Conservation (phyloP, 2,888 invertebrate genomes). For the Dromius quadrimaculatus region DNA sequence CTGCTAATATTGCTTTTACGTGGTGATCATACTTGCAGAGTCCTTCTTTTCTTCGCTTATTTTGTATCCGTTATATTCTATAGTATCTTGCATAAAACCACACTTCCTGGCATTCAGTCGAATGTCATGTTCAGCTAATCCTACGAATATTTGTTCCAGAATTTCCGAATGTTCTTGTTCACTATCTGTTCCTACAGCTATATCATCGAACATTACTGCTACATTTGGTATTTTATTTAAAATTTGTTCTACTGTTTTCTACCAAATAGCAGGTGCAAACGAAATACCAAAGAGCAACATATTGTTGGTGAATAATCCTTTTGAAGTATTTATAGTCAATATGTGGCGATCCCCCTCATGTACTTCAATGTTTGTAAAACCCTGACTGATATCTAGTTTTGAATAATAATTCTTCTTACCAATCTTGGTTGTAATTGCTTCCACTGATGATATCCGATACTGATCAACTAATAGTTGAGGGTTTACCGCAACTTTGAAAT, state of each 20-base stretch:
- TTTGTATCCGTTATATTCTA: neutral
- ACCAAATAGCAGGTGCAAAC: neutral
- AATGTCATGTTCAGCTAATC: neutral
- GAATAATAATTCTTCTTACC: neutral
- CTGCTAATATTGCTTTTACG: neutral
- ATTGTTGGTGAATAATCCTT: neutral
- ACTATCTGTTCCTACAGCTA: neutral
- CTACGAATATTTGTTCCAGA: neutral
- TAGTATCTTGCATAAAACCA: neutral
- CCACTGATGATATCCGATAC: neutral
- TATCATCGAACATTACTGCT: neutral
- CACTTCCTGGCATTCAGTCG: neutral
- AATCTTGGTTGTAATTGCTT: neutral
- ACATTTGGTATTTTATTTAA: neutral
- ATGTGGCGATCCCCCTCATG: neutral
- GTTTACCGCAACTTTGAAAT: neutral
- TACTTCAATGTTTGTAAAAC: neutral
- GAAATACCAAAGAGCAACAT: neutral
- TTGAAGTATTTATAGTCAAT: neutral
- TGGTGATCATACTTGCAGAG: neutral
- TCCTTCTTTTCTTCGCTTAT: neutral
- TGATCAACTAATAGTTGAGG: too few relatives aligned
- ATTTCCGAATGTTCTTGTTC: too few relatives aligned
- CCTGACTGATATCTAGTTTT: neutral
- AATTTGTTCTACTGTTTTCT: conserved; percentile 39